Evolutionary conservation across 2,113 vertebrate genomes (phyloP).

Genomic region (Meles meles): DNA sequence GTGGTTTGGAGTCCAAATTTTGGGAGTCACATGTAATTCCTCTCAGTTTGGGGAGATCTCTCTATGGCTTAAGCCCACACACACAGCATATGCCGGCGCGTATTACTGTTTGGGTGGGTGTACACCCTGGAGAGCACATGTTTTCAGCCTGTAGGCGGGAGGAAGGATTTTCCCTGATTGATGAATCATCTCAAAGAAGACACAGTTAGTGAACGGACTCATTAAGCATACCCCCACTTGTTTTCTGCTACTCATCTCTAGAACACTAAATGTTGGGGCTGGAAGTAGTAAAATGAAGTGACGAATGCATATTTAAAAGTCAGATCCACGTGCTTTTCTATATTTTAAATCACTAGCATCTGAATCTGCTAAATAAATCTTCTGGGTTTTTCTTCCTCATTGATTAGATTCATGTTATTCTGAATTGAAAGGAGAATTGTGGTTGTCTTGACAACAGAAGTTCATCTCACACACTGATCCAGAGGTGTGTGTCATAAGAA

Average conservation of each 20-base stretch:
- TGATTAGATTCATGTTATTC: constrained; percentile 81
- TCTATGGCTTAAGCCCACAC: not conserved
- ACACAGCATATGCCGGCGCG: not conserved
- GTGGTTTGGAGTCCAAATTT: constrained; percentile 30
- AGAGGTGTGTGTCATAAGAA: constrained; percentile 63
- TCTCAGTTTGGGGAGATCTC: not conserved
- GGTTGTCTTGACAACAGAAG: constrained; percentile 82
- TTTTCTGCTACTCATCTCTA: not conserved
- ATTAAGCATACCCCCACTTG: not conserved
- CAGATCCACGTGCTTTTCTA: constrained; percentile 65
- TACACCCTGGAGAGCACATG: not conserved
- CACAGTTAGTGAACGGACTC: not conserved
- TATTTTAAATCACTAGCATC: constrained; percentile 67
- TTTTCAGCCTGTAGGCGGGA: not conserved
- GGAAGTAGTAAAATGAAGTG: constrained; percentile 61
- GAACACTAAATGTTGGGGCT: constrained; percentile 10
- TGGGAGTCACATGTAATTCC: constrained; percentile 9
- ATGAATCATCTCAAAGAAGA: constrained; percentile 50
- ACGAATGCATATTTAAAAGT: constrained; percentile 48
- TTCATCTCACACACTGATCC: constrained; percentile 63
- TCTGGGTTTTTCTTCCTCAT: constrained; percentile 47
- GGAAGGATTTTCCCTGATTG: constrained; percentile 46
- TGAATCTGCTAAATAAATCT: constrained; percentile 62
- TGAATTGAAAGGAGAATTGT: constrained; percentile 81
- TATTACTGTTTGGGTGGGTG: constrained; percentile 35